Percentiles rank a stretch among this genome's conserved stretches.
Conservation (phyloP, 2,113 vertebrate species). For the Heloderma charlesbogerti region DNA sequence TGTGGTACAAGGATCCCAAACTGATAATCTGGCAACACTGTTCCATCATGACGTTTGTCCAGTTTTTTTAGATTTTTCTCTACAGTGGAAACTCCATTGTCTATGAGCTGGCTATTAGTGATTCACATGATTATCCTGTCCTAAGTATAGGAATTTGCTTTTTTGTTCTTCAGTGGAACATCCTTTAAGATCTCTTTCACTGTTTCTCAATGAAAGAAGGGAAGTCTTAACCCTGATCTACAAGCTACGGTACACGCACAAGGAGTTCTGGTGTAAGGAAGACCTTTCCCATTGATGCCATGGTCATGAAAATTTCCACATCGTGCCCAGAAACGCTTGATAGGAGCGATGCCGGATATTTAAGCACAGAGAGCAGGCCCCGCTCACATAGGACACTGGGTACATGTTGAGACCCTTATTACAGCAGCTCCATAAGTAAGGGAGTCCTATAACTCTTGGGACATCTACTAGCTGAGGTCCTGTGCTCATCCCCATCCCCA, state of each 20-base stretch:
- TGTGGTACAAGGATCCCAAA: background rate
- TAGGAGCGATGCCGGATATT: too few species aligned
- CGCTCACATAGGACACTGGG: background rate
- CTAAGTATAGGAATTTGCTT: constrained; percentile 49
- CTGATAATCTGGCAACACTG: background rate
- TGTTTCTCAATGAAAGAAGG: constrained; percentile 46
- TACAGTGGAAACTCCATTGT: constrained; percentile 73
- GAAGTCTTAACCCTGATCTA: background rate
- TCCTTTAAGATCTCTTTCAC: constrained; percentile 57
- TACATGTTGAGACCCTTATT: background rate
- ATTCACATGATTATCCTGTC: constrained; percentile 66
- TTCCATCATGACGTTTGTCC: constrained; percentile 71
- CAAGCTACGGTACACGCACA: background rate
- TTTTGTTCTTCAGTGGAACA: constrained; percentile 50
- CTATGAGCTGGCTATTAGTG: constrained; percentile 68
- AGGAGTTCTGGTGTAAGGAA: background rate
- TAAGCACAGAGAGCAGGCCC: background rate
- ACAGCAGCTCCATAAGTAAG: background rate
- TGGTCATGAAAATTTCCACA: background rate
- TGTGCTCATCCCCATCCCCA: constrained; percentile 45
- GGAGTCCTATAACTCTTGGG: constrained; percentile 61
- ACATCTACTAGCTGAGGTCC: constrained; percentile 63
- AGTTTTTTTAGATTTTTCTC: constrained; percentile 57
- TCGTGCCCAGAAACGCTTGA: background rate
- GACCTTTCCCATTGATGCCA: background rate